Evolutionary conservation across 2,888 invertebrate genomes (phyloP).

Genomic region (Salpingus planirostris): DNA sequence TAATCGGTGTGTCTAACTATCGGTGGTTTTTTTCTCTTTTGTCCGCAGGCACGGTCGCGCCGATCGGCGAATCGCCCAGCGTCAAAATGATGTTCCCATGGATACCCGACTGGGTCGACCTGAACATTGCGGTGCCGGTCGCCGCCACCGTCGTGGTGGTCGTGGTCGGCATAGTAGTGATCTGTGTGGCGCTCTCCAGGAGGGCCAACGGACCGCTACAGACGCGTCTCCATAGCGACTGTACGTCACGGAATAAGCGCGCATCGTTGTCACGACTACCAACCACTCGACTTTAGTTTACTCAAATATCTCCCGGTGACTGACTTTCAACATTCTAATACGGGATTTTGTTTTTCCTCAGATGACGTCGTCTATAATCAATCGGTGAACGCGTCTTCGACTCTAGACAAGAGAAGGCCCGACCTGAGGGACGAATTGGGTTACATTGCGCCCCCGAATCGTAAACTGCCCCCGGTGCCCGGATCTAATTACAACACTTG

Average conservation of each 20-base stretch:
- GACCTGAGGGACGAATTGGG: conserved; percentile 81
- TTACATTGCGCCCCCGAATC: conserved; percentile 87
- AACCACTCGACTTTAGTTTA: too few relatives aligned
- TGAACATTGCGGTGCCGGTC: conserved; percentile 84
- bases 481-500: conserved; percentile 91
- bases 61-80: conserved; percentile 50
- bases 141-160: conserved; percentile 85
- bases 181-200: conserved; percentile 79
- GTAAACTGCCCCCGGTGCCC: conserved; percentile 85
- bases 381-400: conserved; percentile 53
- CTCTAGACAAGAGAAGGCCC: conserved; percentile 75
- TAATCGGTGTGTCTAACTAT: conserved; percentile 44
- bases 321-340: too few relatives aligned
- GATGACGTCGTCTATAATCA: conserved; percentile 90
- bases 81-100: conserved; percentile 57
- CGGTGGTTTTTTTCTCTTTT: conserved; percentile 31
- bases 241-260: too few relatives aligned
- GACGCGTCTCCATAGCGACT: conserved; percentile 72
- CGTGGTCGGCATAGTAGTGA: conserved; percentile 81
- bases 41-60: conserved; percentile 68
- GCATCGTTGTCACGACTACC: too few relatives aligned
- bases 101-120: conserved; percentile 77
- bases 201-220: conserved; percentile 58
- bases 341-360: too few relatives aligned
- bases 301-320: too few relatives aligned